Evolutionary conservation across 2,113 vertebrate genomes (phyloP).

Genomic region (Mugil cephalus): DNA sequence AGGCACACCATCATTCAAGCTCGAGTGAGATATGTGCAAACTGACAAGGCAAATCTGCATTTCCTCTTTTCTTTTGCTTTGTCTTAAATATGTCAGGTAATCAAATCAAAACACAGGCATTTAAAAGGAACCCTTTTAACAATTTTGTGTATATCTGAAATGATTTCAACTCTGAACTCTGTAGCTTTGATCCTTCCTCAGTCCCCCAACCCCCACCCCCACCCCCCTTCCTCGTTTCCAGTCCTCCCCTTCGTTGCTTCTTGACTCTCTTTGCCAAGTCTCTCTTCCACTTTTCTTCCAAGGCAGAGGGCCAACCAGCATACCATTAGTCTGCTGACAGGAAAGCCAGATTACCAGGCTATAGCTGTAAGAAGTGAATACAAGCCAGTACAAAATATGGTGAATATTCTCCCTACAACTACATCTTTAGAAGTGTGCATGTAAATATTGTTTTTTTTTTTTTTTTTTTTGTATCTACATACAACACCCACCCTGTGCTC

Average conservation of each 20-base stretch:
- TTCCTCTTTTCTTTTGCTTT: slow-evolving; percentile 51
- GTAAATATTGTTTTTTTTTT: slow-evolving; percentile 82
- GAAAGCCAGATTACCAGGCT: slow-evolving; percentile 86
- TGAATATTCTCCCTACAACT: slow-evolving; percentile 86
- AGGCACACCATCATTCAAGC: slow-evolving; percentile 19
- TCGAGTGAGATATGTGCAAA: slow-evolving; percentile 49
- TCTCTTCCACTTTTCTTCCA: slow-evolving; percentile 85
- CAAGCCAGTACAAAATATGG: slow-evolving; percentile 87
- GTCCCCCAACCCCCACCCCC: slow-evolving; percentile 1
- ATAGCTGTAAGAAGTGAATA: slow-evolving; percentile 86
- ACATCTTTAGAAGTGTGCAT: slow-evolving; percentile 86
- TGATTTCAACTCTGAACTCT: slow-evolving; percentile 51
- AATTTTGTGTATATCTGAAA: slow-evolving; percentile 55
- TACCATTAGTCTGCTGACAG: slow-evolving; percentile 86
- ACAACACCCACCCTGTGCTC: slow-evolving; percentile 74
- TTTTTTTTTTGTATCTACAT: slow-evolving; percentile 85
- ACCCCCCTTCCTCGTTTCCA: slow-evolving; percentile 33
- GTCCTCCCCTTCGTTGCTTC: slow-evolving; percentile 51
- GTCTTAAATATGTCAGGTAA: slow-evolving; percentile 36
- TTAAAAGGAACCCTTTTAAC: slow-evolving; percentile 6
- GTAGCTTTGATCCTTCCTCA: slow-evolving; percentile 65
- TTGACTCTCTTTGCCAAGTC: slow-evolving; percentile 84
- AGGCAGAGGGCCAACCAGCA: slow-evolving; percentile 86
- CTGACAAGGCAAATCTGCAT: slow-evolving; percentile 52
- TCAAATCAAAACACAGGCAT: slow-evolving; percentile 17